A percentile compares a stretch with the other conserved stretches of the same genome.
Conservation (phyloP, 2,888 invertebrate species). For the Lymantria dispar region DNA sequence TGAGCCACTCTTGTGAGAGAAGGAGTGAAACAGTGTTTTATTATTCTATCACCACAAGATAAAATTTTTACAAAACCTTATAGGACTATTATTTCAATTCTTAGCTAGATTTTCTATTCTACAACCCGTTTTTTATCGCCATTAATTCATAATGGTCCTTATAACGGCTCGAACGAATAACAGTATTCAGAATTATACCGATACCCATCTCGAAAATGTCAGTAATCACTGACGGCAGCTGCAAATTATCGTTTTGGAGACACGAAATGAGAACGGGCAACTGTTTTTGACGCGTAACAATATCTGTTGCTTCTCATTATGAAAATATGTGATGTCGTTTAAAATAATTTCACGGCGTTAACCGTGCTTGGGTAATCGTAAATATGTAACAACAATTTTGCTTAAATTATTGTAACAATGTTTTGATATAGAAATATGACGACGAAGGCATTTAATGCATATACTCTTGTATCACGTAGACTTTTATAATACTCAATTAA, state of each 20-base stretch:
- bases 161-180: not conserved
- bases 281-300: constrained; percentile 31
- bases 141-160: not conserved
- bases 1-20: too few species aligned
- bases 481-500: too few species aligned
- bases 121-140: not conserved
- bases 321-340: constrained; percentile 21
- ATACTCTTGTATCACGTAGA: too few species aligned
- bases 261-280: constrained; percentile 14
- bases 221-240: constrained; percentile 26
- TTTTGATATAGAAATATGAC: too few species aligned
- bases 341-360: constrained; percentile 21
- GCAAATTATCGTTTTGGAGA: constrained; percentile 25
- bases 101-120: too few species aligned
- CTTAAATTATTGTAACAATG: constrained; percentile 3
- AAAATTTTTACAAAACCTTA: too few species aligned
- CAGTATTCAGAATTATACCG: constrained; percentile 16
- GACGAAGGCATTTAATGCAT: too few species aligned
- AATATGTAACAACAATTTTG: constrained; percentile 17
- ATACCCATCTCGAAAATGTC: constrained; percentile 25
- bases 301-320: constrained; percentile 29
- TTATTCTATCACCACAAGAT: too few species aligned
- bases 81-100: too few species aligned
- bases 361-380: constrained; percentile 13
- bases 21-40: too few species aligned